Evolutionary conservation across 2,113 vertebrate genomes (phyloP).

Genomic region (Apistogramma diplotaenia): DNA sequence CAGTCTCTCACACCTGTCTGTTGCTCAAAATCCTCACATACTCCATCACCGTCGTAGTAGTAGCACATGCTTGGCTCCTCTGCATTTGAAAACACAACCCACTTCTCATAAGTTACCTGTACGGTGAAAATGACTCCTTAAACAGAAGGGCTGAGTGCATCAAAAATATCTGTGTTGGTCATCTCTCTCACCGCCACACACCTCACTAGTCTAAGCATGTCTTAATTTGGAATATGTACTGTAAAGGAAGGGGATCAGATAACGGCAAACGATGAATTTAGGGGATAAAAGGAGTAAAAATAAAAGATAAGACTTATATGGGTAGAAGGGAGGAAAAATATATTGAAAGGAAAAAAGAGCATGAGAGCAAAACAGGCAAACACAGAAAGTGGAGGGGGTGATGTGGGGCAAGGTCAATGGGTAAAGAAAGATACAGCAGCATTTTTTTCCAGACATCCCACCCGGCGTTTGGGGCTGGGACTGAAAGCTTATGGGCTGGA

Average conservation of each 20-base stretch:
- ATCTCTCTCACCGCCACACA: neutral
- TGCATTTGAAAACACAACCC: constrained; percentile 53
- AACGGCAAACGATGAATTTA: neutral
- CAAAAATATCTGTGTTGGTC: neutral
- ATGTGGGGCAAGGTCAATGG: constrained; percentile 24
- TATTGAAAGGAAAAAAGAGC: constrained; percentile 4
- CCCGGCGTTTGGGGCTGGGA: constrained; percentile 57
- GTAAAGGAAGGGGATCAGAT: neutral
- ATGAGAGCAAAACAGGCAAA: constrained; percentile 16
- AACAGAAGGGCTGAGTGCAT: neutral
- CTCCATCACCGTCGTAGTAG: constrained; percentile 93
- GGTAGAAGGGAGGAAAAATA: constrained; percentile 2
- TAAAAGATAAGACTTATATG: neutral
- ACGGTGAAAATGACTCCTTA: neutral
- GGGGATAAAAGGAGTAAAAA: neutral
- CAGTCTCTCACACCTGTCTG: constrained; percentile 95
- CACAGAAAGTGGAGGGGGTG: neutral
- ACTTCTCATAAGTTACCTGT: neutral
- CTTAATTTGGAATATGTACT: neutral
- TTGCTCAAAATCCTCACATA: constrained; percentile 96
- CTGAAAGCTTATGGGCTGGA: constrained; percentile 50
- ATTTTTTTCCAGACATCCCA: constrained; percentile 69
- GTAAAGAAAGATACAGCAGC: constrained; percentile 52
- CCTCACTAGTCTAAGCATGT: neutral
- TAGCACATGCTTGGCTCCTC: constrained; percentile 96